Percentiles rank a stretch among this genome's conserved stretches.
Conservation (phyloP, 2,797 vertebrate species). For the Arrhamphus sclerolepis region DNA sequence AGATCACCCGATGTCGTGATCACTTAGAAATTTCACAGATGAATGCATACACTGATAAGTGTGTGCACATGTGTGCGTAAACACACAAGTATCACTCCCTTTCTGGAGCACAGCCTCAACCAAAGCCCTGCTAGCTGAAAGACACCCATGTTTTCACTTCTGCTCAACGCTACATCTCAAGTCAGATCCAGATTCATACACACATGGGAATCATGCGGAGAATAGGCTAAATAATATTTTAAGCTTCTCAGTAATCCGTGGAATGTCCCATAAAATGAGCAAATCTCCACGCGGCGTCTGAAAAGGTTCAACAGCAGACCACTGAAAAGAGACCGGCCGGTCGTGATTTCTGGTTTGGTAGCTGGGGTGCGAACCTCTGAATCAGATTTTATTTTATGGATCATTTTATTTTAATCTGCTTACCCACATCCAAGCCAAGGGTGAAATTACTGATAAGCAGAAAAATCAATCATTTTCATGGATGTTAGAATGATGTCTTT, state of each 20-base stretch:
- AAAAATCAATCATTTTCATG: constrained; percentile 61
- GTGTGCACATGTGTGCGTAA: not conserved
- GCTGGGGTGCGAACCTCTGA: constrained; percentile 38
- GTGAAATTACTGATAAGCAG: constrained; percentile 67
- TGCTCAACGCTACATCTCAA: constrained; percentile 18
- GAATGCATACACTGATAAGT: constrained; percentile 16
- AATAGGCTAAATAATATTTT: constrained; percentile 9
- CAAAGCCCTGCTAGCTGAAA: constrained; percentile 64
- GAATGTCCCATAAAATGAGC: constrained; percentile 29
- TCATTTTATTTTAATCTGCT: constrained; percentile 62
- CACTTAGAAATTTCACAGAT: constrained; percentile 28
- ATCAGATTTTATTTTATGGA: constrained; percentile 64
- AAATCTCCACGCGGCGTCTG: constrained; percentile 11
- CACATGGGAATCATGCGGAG: constrained; percentile 44
- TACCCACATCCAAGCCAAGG: constrained; percentile 54
- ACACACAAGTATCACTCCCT: constrained; percentile 28
- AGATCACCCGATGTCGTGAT: constrained; percentile 40
- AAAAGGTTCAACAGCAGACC: constrained; percentile 2
- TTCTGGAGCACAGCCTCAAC: constrained; percentile 68
- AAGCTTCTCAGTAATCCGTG: constrained; percentile 10
- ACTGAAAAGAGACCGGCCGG: constrained; percentile 6
- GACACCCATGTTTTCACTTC: constrained; percentile 23
- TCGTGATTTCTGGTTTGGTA: constrained; percentile 31
- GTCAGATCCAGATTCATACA: constrained; percentile 39
- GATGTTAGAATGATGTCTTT: constrained; percentile 53